Base-by-base conservation (phyloP, 2,113 vertebrate species). In the Platysteira castanea region DNA sequence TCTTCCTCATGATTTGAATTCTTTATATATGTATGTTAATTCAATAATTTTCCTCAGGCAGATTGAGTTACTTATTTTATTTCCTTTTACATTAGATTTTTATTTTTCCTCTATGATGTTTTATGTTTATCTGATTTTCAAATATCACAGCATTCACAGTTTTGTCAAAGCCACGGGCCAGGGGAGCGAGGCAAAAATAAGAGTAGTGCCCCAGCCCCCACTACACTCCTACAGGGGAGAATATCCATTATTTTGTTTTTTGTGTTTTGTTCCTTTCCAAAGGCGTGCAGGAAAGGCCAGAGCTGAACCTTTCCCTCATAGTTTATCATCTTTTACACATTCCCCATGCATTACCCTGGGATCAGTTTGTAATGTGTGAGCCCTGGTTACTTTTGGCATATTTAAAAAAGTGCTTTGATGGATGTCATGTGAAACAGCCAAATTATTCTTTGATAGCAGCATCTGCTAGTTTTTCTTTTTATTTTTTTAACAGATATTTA, bases 171-270 rank as follows among this genome's bases (percentile, higher is more conserved):
- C 15, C 15, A 2, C 13, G 18, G 49, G 15, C 35, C 53, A 31
- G 22, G 7, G 8, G 5, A 56, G 28, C 1, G 15, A 73, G 8
- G 4, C 17, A 46, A 26, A 77, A 59, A 42, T 28, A 27, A 52
- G 16, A 41, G 5, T 2, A 18, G 10, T 21, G 37, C 31, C 21
- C 24, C 42, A 67, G n/a, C 13, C 26, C 8, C 27, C 30, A 1
- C 21, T 7, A 0, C 26, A 2, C 8, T 39, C 35, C 2, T 11
- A 8, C 3, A 4, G 1, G 19, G n/a, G 39, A 74, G 7, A 69
- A 2, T 37, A 6, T n/a, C 4, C 3, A 0, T 50, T 74, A 39
- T 39, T 57, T 50, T 74, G 35, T 39, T 57, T 33, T 74, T 87
- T 49, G 7, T 14, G 28, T 27, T 74, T 52, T 52, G 11, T 7